Conservation (phyloP, 2,888 invertebrate species). For the Asteroscopus sphinx region DNA sequence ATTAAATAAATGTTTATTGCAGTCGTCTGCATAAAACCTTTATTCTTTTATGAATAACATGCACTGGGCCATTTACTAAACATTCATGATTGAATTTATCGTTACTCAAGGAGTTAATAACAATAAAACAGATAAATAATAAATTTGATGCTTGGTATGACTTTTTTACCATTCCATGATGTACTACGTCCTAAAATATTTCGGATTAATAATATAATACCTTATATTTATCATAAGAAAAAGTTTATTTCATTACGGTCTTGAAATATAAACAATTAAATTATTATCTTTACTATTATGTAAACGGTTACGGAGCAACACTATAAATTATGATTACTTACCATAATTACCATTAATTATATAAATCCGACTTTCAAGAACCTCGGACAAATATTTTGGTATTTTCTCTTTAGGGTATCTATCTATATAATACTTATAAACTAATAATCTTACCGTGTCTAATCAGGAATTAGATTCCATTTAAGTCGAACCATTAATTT, state of each 20-base stretch:
- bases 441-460: constrained; percentile 50
- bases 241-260: not conserved
- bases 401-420: constrained; percentile 38
- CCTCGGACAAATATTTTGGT: constrained; percentile 33
- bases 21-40: no score
- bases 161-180: no score
- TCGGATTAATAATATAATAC: no score
- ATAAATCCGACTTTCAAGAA: constrained; percentile 42
- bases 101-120: no score
- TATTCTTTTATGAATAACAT: no score
- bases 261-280: constrained; percentile 10
- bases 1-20: no score
- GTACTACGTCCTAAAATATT: no score
- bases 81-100: no score
- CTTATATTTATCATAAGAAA: not conserved
- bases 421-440: constrained; percentile 42
- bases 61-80: no score
- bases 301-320: constrained; percentile 1
- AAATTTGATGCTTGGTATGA: no score
- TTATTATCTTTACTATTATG: constrained; percentile 4
- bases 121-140: no score
- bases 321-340: constrained; percentile 27
- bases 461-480: constrained; percentile 55
- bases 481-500: constrained; percentile 54
- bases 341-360: constrained; percentile 29